phyloP scores from a whole-genome alignment of 53 echinoderm and acorn worm species.

The Antedon mediterranea region DNA sequence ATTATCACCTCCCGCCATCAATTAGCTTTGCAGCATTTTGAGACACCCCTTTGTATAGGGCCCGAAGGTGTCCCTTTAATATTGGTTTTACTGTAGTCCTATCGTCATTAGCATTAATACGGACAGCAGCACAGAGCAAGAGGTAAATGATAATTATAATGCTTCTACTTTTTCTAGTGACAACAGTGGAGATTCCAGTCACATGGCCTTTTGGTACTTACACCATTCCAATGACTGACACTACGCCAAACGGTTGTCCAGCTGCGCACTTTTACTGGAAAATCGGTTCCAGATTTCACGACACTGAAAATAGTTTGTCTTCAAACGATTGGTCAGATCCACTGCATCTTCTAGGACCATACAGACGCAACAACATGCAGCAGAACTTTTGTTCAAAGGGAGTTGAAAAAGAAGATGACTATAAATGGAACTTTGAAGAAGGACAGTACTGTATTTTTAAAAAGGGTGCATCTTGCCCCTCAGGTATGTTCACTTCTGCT shows the following conservation, averaged over 20 bases:
- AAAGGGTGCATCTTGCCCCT: constrained; percentile 30
- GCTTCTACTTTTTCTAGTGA: too few relatives aligned
- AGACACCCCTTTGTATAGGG: too few relatives aligned
- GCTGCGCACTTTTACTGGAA: constrained; percentile 34
- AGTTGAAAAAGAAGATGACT: constrained; percentile 23
- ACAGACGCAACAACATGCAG: constrained; percentile 24
- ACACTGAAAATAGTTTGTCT: constrained; percentile 44
- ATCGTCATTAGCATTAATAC: too few relatives aligned
- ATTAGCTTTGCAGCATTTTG: too few relatives aligned
- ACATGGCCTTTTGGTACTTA: constrained; percentile 70
- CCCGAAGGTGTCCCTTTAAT: too few relatives aligned
- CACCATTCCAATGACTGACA: constrained; percentile 41
- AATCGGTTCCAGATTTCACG: constrained; percentile 60
- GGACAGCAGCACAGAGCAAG: too few relatives aligned
- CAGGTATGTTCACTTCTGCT: too few relatives aligned
- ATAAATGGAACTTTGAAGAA: constrained; percentile 32
- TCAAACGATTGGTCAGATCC: constrained; percentile 64
- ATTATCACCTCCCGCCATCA: too few relatives aligned
- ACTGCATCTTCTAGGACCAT: constrained; percentile 47
- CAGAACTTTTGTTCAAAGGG: constrained; percentile 72
- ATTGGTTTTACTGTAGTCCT: too few relatives aligned
- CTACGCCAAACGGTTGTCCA: constrained; percentile 36
- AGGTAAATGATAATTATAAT: too few relatives aligned
- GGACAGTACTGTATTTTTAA: constrained; percentile 71
- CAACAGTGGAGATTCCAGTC: constrained; percentile 30